Base-by-base conservation (phyloP, 2,113 vertebrate genomes). In the Erpornis zantholeuca region DNA sequence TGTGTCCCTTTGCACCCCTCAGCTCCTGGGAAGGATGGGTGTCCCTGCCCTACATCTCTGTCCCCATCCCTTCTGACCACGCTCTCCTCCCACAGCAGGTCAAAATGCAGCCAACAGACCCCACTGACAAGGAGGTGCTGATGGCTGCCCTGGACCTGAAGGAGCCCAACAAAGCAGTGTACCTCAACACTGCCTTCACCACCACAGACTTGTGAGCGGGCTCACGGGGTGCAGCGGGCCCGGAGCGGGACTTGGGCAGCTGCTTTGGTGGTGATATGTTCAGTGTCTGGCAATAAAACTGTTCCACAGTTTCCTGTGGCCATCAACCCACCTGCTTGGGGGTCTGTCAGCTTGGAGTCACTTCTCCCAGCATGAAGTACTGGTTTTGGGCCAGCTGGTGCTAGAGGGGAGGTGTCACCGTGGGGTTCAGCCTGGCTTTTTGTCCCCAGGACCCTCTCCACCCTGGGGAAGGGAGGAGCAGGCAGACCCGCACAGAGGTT, bases 121-220 rank as follows among this genome's bases (percentile, higher is more conserved):
- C 29, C 38, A 33, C 3, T 0, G 54, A 80, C 1, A 24, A 92
- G 3, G 99, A 99, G 86, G 97, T 97, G 12, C 94, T 99, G 95
- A 96, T 84, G 10, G 95, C 91, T 4, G 98, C 98, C 19, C 96
- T 99, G 60, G 10, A 63, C 84, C 15, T 92, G 73, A 47, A 96
- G 44, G 20, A 54, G 8, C 15, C 78, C 72, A 50, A 25, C 40
- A 40, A 59, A 21, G 4, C 64, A 49, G 69, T 42, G 0, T 98
- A 97, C 70, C 61, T 13, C 76, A 99, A 99, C 91, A 91, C 49
- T 3, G 54, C 83, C 44, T 97, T 99, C 86, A 96, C 96, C 94
- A 98, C 98, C 75, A 99, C 98, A 4, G 98, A 99, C 79, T 83
- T 99, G 81, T 99, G 97, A 99, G 72, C 11, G 0, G 53, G 78